Evolutionary conservation across 2,797 vertebrate genomes (phyloP).

Genomic region (Tapera naevia): DNA sequence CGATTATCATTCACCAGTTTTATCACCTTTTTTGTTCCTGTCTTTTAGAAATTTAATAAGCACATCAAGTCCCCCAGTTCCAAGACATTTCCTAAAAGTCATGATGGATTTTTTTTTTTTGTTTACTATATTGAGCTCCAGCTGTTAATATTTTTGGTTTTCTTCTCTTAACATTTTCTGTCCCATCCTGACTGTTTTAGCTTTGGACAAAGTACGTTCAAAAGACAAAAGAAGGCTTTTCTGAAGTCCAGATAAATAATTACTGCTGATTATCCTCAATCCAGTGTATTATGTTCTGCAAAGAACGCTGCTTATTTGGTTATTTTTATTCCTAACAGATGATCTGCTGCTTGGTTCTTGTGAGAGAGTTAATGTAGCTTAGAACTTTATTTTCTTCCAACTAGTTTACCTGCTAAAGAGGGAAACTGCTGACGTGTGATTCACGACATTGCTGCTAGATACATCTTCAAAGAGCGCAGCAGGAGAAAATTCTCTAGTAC

Average conservation of each 20-base stretch:
- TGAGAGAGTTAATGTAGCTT: neutral
- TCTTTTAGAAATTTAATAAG: neutral
- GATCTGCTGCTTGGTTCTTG: neutral
- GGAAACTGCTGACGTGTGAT: neutral
- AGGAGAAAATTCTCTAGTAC: neutral
- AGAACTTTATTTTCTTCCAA: neutral
- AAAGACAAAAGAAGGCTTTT: neutral
- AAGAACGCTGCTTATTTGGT: neutral
- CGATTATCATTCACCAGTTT: neutral
- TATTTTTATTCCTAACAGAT: neutral
- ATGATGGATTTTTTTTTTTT: neutral
- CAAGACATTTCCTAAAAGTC: neutral
- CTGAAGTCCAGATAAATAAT: neutral
- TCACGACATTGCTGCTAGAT: neutral
- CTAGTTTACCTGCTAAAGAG: neutral
- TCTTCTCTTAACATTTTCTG: neutral
- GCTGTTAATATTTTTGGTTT: neutral
- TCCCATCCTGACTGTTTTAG: neutral
- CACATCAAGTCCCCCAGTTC: neutral
- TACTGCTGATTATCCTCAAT: neutral
- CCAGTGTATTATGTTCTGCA: neutral
- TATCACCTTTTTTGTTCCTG: neutral
- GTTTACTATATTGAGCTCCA: neutral
- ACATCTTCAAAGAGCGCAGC: neutral
- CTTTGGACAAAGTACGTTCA: neutral